phyloP scores from a whole-genome alignment of 23 tunicate species.

The Trididemnum miniatum region DNA sequence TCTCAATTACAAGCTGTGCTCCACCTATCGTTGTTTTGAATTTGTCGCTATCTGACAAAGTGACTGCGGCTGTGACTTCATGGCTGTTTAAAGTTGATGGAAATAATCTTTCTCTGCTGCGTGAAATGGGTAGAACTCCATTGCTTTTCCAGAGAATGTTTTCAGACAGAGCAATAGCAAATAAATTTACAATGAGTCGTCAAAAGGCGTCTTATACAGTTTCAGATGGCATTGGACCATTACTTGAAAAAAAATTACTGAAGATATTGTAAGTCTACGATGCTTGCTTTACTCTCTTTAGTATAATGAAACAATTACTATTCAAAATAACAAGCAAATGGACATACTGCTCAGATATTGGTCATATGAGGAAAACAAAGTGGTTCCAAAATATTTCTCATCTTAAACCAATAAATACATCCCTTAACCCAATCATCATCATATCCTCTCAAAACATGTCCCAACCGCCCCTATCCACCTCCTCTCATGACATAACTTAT shows the following conservation, averaged over 20 bases:
- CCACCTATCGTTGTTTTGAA: background rate
- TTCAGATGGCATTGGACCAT: constrained; percentile 12
- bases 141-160: background rate
- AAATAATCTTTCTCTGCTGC: background rate
- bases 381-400: background rate
- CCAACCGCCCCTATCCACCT: too few species aligned
- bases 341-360: constrained; percentile 3
- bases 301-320: constrained; percentile 2
- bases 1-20: background rate
- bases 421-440: too few species aligned
- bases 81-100: background rate
- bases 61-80: background rate
- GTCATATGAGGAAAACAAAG: constrained; percentile 1
- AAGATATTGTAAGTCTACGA: constrained; percentile 3
- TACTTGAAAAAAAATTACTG: constrained; percentile 3
- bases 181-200: constrained; percentile 4
- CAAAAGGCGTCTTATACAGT: constrained; percentile 4
- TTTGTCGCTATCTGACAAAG: background rate
- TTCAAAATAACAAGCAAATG: background rate
- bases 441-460: too few species aligned
- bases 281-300: constrained; percentile 3
- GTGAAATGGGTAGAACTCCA: background rate
- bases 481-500: too few species aligned
- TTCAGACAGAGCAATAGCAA: constrained; percentile 1
- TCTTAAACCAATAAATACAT: too few species aligned